phyloP scores from a whole-genome alignment of 2,888 invertebrate genomes.

The Epicampocera succincta region DNA sequence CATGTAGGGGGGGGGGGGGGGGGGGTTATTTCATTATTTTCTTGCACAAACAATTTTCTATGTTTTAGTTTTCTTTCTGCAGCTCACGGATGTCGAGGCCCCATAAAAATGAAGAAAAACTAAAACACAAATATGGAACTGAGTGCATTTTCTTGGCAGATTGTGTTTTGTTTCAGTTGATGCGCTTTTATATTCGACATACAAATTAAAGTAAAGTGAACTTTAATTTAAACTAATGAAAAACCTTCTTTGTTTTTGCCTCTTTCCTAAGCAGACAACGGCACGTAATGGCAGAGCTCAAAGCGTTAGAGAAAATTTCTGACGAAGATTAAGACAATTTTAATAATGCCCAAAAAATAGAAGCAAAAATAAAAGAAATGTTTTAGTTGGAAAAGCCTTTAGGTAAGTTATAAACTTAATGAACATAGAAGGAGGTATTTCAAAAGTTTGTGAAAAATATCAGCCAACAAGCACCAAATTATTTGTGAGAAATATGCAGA shows the following conservation, averaged over 20 bases:
- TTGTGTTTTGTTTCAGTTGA: constrained; percentile 5
- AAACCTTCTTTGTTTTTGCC: constrained; percentile 7
- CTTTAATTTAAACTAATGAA: constrained; percentile 55
- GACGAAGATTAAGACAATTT: constrained; percentile 53
- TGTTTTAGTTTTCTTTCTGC: constrained; percentile 17
- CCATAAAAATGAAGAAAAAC: constrained; percentile 46
- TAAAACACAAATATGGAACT: constrained; percentile 36
- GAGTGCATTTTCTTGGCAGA: constrained; percentile 36
- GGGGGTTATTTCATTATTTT: constrained; percentile 5
- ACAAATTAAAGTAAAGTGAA: constrained; percentile 40
- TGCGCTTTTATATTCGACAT: constrained; percentile 6
- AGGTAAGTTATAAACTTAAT: neutral
- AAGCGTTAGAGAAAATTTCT: constrained; percentile 2
- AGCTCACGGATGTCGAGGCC: constrained; percentile 56
- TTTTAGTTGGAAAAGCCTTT: too few species aligned
- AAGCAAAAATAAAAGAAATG: constrained; percentile 3
- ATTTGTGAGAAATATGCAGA: too few species aligned
- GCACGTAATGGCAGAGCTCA: constrained; percentile 1
- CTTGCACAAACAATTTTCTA: neutral
- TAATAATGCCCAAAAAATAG: constrained; percentile 25
- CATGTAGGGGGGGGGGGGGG: too few species aligned
- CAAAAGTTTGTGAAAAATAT: too few species aligned
- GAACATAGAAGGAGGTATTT: neutral
- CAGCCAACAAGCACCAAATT: too few species aligned
- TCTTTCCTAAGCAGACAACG: neutral